phyloP scores from a whole-genome alignment of 2,888 invertebrate species.

The Bombylius major region DNA sequence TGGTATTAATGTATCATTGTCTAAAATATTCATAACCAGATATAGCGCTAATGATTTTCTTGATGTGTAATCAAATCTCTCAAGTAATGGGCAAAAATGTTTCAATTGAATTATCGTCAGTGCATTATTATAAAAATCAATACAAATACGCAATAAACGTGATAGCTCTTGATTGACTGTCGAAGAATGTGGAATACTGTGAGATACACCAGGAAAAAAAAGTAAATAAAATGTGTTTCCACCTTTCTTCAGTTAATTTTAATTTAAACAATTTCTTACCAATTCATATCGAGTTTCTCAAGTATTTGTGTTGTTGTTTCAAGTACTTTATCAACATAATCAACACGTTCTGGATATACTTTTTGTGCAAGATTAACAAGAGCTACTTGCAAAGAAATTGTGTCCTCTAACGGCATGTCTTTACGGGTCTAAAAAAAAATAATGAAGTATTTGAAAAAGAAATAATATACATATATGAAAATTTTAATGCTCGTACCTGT shows the following conservation, averaged over 20 bases:
- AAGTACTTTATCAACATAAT: conserved; percentile 91
- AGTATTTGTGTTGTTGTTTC: conserved; percentile 85
- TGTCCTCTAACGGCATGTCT: conserved; percentile 93
- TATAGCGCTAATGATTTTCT: conserved; percentile 77
- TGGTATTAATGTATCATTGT: conserved; percentile 76
- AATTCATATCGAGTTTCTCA: conserved; percentile 71
- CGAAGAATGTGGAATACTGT: conserved; percentile 31
- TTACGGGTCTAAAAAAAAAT: conserved; percentile 59
- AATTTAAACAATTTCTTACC: conserved; percentile 38
- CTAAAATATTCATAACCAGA: conserved; percentile 78
- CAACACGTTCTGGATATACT: conserved; percentile 88
- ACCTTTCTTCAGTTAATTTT: neutral
- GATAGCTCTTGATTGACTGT: conserved; percentile 87
- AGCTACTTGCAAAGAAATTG: conserved; percentile 88
- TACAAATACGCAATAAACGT: conserved; percentile 84
- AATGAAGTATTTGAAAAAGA: conserved; percentile 1
- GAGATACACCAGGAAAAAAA: conserved; percentile 6
- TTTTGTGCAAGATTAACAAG: conserved; percentile 89
- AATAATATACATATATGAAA: neutral
- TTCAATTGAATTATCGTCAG: conserved; percentile 74
- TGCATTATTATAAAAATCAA: conserved; percentile 89
- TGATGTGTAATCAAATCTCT: conserved; percentile 78
- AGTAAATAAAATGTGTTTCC: neutral
- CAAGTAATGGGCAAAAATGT: conserved; percentile 75
- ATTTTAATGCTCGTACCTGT: conserved; percentile 43